Evolutionary conservation across 2,797 vertebrate species (phyloP).

Genomic region (Tolypeutes matacus): DNA sequence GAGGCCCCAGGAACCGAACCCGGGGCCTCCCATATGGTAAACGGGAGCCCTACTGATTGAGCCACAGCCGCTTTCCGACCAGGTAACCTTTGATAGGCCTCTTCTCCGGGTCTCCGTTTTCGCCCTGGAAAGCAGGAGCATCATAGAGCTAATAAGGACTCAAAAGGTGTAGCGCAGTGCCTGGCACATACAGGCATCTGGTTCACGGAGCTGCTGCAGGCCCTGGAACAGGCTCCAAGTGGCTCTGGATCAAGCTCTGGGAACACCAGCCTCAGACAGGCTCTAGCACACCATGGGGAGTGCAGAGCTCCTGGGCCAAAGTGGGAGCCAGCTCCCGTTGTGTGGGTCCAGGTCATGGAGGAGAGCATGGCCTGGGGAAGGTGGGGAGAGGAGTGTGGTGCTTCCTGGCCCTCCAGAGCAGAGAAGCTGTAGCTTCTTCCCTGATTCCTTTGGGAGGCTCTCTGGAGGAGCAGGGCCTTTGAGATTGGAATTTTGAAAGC

Average conservation of each 20-base stretch:
- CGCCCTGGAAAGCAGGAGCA: not conserved
- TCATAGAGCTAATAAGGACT: not conserved
- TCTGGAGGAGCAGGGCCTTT: not conserved
- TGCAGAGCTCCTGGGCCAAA: not conserved
- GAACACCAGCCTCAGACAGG: not conserved
- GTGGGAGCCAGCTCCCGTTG: not conserved
- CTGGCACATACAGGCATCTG: not conserved
- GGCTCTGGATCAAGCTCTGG: not conserved
- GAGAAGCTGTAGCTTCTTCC: not conserved
- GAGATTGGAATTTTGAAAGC: slow-evolving; percentile 18
- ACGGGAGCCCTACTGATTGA: no score
- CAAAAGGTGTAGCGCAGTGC: not conserved
- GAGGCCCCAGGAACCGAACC: no score
- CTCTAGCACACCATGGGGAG: not conserved
- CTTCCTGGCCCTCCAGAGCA: not conserved
- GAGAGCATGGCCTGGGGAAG: not conserved
- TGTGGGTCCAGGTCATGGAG: not conserved
- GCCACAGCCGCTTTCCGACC: no score
- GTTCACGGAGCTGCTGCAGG: not conserved
- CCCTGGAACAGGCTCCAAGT: not conserved
- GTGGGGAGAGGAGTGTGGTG: not conserved
- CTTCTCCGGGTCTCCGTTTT: not conserved
- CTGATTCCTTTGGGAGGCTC: not conserved
- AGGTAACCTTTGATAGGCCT: not conserved
- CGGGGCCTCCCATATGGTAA: no score